Conservation (phyloP, 2,888 invertebrate genomes). For the Melieria omissa region DNA sequence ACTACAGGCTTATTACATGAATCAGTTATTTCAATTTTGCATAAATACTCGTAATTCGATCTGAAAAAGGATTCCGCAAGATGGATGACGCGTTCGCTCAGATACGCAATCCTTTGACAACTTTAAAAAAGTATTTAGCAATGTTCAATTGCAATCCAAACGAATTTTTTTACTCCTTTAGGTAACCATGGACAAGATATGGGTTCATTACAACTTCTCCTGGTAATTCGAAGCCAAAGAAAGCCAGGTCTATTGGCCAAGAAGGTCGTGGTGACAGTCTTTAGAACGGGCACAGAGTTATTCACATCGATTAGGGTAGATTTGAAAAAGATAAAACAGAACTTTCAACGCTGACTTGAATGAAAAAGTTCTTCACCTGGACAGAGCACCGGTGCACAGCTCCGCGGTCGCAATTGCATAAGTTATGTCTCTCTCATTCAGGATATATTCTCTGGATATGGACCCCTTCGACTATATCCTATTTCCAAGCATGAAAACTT, state of each 20-base stretch:
- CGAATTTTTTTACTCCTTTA: neutral
- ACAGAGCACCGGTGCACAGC: neutral
- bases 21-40: no score
- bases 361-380: neutral
- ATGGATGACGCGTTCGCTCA: no score
- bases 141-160: neutral
- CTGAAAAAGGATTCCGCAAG: no score
- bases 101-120: no score
- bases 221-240: neutral
- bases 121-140: neutral
- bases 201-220: neutral
- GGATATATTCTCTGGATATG: no score
- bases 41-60: no score
- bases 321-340: no score
- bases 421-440: no score
- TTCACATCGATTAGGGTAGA: neutral
- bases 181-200: neutral
- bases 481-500: no score
- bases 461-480: no score
- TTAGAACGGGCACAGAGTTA: neutral
- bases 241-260: neutral
- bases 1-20: no score
- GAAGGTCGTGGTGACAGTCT: neutral
- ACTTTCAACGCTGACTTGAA: neutral
- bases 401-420: neutral